phyloP scores from a whole-genome alignment of 2,797 vertebrate species.

The Danio jaintianensis region DNA sequence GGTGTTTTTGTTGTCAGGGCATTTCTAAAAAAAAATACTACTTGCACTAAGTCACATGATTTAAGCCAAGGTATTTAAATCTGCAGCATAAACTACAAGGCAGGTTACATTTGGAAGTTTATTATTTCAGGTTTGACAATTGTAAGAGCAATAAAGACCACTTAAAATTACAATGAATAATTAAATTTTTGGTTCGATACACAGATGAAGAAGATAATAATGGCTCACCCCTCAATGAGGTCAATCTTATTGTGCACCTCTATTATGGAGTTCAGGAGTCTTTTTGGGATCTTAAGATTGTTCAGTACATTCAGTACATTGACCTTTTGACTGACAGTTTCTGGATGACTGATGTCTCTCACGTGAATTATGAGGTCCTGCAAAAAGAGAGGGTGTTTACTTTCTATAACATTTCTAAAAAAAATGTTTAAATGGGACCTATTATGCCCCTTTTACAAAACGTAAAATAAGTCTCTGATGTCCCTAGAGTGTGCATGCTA shows the following conservation, averaged over 20 bases:
- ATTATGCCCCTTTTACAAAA: too few species aligned
- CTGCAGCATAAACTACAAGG: background rate
- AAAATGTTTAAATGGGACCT: background rate
- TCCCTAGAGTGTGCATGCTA: too few species aligned
- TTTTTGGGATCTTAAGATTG: conserved; percentile 82
- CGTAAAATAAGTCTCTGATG: too few species aligned
- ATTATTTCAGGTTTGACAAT: background rate
- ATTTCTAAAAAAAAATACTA: too few species aligned
- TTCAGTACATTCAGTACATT: conserved; percentile 86
- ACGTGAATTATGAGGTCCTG: conserved; percentile 94
- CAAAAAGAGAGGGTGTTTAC: background rate
- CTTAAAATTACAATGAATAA: background rate
- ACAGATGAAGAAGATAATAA: background rate
- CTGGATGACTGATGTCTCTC: conserved; percentile 92
- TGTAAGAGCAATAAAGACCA: background rate
- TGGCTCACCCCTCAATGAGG: conserved; percentile 83
- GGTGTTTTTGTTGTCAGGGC: too few species aligned
- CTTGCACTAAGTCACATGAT: background rate
- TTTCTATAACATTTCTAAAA: background rate
- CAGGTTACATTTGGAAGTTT: background rate
- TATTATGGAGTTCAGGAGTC: conserved; percentile 83
- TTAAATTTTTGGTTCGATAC: background rate
- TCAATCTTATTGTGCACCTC: conserved; percentile 97
- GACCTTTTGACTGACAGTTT: conserved; percentile 86
- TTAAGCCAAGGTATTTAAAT: background rate